Conservation (phyloP, 2,113 vertebrate genomes). For the Platycercus adscitus region DNA sequence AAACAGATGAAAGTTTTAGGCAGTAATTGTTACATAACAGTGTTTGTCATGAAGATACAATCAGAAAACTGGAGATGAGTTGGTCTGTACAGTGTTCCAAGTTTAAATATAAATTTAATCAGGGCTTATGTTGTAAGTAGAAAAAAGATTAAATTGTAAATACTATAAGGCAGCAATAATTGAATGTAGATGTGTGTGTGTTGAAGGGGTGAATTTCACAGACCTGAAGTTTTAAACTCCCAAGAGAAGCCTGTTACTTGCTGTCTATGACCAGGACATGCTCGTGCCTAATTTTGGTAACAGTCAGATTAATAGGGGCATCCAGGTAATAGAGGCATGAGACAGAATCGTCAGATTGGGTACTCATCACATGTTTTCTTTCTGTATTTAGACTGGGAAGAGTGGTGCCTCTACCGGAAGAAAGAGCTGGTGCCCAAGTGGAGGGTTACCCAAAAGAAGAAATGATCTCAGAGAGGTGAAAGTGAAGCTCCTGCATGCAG, state of each 20-base stretch:
- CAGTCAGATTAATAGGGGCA: neutral
- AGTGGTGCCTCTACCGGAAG: neutral
- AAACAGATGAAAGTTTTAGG: neutral
- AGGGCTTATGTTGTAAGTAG: neutral
- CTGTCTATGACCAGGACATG: neutral
- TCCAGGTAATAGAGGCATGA: neutral
- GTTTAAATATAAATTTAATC: neutral
- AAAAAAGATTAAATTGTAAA: neutral
- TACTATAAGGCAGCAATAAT: neutral
- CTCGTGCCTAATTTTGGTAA: neutral
- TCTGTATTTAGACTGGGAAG: neutral
- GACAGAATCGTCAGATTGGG: neutral
- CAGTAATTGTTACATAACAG: neutral
- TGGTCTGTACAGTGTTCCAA: neutral
- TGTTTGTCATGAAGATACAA: neutral
- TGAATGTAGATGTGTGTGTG: neutral
- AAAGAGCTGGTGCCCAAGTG: neutral
- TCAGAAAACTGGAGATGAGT: neutral
- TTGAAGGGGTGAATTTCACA: neutral
- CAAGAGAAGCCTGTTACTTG: neutral
- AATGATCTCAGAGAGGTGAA: neutral
- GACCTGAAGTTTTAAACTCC: neutral
- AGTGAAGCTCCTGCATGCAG: neutral
- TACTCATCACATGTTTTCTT: neutral
- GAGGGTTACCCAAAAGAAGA: neutral